Percentiles rank a stretch among this genome's conserved stretches.
phyloP scores from a whole-genome alignment of 2,888 invertebrate genomes.

The Ceramica pisi region DNA sequence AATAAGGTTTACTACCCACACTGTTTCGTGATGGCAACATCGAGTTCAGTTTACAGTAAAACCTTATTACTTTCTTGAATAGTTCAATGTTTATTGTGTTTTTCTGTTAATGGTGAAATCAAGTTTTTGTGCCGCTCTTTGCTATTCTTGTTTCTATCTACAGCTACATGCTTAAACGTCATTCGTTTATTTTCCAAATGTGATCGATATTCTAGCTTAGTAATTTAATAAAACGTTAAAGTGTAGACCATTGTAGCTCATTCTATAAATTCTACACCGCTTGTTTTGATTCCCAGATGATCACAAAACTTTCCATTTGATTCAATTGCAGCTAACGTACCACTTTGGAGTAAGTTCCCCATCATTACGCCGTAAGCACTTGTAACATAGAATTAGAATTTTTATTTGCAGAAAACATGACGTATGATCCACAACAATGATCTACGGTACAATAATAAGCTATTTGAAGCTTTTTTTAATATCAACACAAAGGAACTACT shows the following conservation, averaged over 20 bases:
- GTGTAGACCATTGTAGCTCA: no score
- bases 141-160: neutral
- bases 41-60: slow-evolving; percentile 14
- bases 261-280: neutral
- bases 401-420: slow-evolving; percentile 51
- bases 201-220: neutral
- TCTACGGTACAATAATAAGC: slow-evolving; percentile 54
- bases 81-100: slow-evolving; percentile 16
- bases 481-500: slow-evolving; percentile 65
- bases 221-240: neutral
- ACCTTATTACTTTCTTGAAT: slow-evolving; percentile 20
- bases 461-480: slow-evolving; percentile 57
- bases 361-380: slow-evolving; percentile 44
- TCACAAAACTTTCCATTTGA: slow-evolving; percentile 47
- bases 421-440: slow-evolving; percentile 51
- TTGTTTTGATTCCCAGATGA: slow-evolving; percentile 33
- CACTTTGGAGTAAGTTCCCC: slow-evolving; percentile 43
- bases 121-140: neutral
- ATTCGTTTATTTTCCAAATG: neutral
- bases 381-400: slow-evolving; percentile 37
- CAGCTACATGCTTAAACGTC: neutral
- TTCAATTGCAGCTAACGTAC: slow-evolving; percentile 38
- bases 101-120: slow-evolving; percentile 3
- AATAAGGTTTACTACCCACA: slow-evolving; percentile 34
- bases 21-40: neutral